Base-by-base conservation (phyloP, 2,888 invertebrate species). In the Disparrhopalites patrizii region DNA sequence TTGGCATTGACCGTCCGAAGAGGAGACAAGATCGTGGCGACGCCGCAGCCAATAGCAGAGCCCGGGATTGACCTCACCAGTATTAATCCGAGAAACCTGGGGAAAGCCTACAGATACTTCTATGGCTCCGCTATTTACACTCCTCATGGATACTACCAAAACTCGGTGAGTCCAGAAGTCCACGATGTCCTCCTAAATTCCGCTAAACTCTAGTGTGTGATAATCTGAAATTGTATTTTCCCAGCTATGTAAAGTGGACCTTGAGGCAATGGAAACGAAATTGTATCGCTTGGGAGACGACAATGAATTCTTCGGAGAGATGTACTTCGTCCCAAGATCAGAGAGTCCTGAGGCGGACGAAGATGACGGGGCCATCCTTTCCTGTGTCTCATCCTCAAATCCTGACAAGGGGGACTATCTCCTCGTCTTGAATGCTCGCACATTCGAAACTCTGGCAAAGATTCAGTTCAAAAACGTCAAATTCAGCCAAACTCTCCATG, bases 11-110 rank as follows among this genome's bases (percentile, higher is more conserved):
- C 81, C 13, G 70, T 77, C 3, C 75, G 77, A 62, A 75, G 74
- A 63, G 77, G 77, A 25, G 77, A 78, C 20, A 75, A 76, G 4
- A 69, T 77, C 10, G 67, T 78, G 5, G 63, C 78, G 31, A 74
- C 71, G 36, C 71, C 74, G 23, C 71, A 76, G 54, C 40, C 55
- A 54, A 68, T 77, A 31, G 72, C 69, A 0, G 76, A 78, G 23
- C 73, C 76, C 2, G 79, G 79, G 10, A 77, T 80, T 65, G 83
- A 83, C 66, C 77, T 82, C 62, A 83, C 83, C 4, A 78, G 79
- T n/a, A 79, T 82, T 57, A 82, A 83, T 76, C 79, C 79, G 62
- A 73, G 77, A 27, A 77, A 76, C 68, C 28, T 30, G 27, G 69
- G 69, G 27, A 78, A 77, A 68, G 78, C 79, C 56, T 83, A 83